These are phyloP conservation scores for Augochlora pura DNA, from an alignment of 1,140 invertebrate genomes.

Conservation along the genomic window DNA sequence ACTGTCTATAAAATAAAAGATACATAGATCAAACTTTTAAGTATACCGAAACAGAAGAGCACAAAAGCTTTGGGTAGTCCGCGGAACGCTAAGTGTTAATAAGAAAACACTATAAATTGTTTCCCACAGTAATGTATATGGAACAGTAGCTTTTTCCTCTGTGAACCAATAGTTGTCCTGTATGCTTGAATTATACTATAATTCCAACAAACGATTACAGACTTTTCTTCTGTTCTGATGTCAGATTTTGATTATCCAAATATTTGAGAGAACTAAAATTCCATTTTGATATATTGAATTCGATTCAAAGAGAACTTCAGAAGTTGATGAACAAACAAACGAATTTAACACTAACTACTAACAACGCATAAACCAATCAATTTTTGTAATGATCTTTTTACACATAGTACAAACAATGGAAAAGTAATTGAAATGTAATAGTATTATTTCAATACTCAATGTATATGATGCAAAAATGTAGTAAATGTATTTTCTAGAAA, in stretches of 20 bases:
- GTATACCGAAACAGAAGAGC: not conserved
- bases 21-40: not conserved
- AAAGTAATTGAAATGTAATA: not conserved
- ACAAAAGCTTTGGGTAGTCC: not conserved
- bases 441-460: not conserved
- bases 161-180: not conserved
- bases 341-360: not conserved
- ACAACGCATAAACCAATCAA: not conserved
- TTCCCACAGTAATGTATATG: not conserved
- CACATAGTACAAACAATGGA: not conserved
- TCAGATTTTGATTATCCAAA: not conserved
- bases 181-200: not conserved
- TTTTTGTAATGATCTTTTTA: slow-evolving; percentile 9
- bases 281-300: not conserved
- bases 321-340: not conserved
- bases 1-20: not conserved
- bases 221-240: not conserved
- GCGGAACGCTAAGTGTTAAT: not conserved
- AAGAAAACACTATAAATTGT: not conserved
- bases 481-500: not conserved
- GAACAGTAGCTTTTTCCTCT: not conserved
- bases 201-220: not conserved
- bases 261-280: not conserved
- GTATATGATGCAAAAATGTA: not conserved
- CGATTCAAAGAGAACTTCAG: not conserved